Evolutionary conservation across 2,888 invertebrate species (phyloP), one percentile per base, ranked within the genome.

Genomic region (Philonicus albiceps): DNA sequence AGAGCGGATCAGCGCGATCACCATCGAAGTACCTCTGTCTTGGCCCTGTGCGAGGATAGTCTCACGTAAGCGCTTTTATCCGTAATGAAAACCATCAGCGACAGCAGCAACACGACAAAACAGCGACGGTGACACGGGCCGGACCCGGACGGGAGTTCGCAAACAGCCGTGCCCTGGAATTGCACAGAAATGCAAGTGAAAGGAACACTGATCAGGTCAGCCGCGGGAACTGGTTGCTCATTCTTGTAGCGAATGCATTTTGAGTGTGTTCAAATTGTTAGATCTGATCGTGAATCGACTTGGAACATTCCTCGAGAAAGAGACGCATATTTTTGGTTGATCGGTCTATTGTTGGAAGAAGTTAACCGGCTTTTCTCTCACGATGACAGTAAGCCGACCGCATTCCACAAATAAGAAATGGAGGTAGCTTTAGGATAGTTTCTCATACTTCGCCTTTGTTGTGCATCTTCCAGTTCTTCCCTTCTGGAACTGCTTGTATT

Each of bases 301-400:
- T 40, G 1, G 76, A 76, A 19, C 19, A 76, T 76, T 34, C 43
- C 40, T 40, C 40, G 31, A 22, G 22, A 22, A 40, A 43, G 40
- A 37, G 76, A 76, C 43, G 76, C 76, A 40, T 76, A 43, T 37
- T 76, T 74, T 74, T 27, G 27, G 74, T n/a, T 31, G 74, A n/a
- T 74, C 37, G 31, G 74, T 37, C 43, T 13, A 22, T 76, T 76
- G 43, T 76, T 76, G 40, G 76, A 76, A 76, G 43, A 76, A 27
- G 37, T 76, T 40, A 76, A 76, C 76, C 76, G 76, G 76, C 34
- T 40, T 76, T 40, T 76, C 76, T 64, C 31, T 31, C 31, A 74
- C 74, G 74, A 43, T 40, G 76, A 40, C 76, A 76, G 76, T 76
- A 76, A 76, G 37, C 76, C 43, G 76, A 76, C 76, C 76, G 76